A percentile compares a stretch with the other conserved stretches of the same genome.
Conservation (phyloP, 2,797 vertebrate species). For the Phyllotis vaccarum region DNA sequence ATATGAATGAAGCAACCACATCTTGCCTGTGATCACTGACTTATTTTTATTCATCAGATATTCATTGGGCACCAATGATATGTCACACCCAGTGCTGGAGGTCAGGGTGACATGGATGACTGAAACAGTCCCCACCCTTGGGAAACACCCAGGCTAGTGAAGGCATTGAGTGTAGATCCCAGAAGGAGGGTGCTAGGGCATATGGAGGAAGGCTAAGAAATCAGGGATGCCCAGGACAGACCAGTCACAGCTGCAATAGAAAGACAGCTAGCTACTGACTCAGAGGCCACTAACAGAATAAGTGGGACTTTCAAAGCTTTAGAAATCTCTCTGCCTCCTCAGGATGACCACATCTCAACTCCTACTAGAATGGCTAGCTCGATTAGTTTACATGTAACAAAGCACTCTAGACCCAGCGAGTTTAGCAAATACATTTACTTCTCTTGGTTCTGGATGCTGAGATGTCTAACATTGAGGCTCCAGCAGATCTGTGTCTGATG, state of each 20-base stretch:
- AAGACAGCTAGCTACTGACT: neutral
- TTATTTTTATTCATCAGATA: conserved; percentile 58
- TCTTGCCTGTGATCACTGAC: conserved; percentile 40
- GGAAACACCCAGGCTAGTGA: conserved; percentile 28
- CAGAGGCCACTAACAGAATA: neutral
- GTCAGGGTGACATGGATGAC: conserved; percentile 39
- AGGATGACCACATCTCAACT: neutral
- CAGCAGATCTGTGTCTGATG: neutral
- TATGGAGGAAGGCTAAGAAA: neutral
- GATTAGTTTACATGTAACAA: neutral
- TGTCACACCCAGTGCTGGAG: conserved; percentile 49
- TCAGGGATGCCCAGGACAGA: neutral
- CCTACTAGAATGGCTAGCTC: neutral
- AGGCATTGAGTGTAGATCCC: neutral
- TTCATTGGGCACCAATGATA: conserved; percentile 36
- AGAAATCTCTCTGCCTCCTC: neutral
- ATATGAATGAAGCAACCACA: conserved; percentile 42
- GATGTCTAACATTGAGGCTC: neutral
- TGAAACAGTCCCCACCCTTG: conserved; percentile 48
- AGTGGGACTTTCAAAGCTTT: neutral
- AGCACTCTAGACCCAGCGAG: neutral
- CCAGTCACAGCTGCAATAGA: too few relatives aligned
- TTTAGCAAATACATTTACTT: neutral
- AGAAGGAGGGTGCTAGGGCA: neutral
- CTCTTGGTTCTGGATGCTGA: neutral